Evolutionary conservation across 2,797 vertebrate species (phyloP).

Genomic region (Chloroceryle inda): DNA sequence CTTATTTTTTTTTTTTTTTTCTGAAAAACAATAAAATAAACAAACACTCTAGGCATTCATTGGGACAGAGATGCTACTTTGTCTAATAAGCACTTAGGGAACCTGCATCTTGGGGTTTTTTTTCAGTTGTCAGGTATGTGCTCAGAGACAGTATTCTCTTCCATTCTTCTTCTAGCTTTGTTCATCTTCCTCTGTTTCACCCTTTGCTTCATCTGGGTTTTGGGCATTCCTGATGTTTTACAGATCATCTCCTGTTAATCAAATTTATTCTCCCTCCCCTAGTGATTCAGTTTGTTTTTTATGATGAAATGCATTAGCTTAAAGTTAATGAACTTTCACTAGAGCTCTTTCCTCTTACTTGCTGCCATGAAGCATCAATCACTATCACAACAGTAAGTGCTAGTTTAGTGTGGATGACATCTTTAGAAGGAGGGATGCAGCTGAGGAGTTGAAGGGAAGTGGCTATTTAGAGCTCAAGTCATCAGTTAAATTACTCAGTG

Average conservation of each 20-base stretch:
- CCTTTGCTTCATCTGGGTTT: background rate
- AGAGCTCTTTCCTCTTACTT: constrained; percentile 20
- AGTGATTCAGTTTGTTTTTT: constrained; percentile 2
- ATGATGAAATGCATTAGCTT: constrained; percentile 1
- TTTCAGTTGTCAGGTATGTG: background rate
- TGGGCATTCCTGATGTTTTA: background rate
- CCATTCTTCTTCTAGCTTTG: background rate
- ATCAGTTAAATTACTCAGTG: constrained; percentile 44
- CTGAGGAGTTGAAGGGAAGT: constrained; percentile 45
- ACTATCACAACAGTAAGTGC: constrained; percentile 40
- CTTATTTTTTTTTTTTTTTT: background rate
- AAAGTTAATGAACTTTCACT: constrained; percentile 57
- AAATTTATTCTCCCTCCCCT: constrained; percentile 1
- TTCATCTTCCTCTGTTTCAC: background rate
- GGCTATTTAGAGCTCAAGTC: constrained; percentile 55
- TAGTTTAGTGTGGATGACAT: constrained; percentile 48
- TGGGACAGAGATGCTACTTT: background rate
- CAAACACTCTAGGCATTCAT: accelerated
- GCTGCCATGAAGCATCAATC: constrained; percentile 47
- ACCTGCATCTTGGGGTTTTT: background rate
- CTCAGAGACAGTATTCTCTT: background rate
- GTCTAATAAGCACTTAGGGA: background rate
- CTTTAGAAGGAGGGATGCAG: constrained; percentile 19
- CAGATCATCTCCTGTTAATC: background rate
- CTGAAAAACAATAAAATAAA: background rate